Base-by-base conservation (phyloP, 2,113 vertebrate genomes). In the Plecturocebus donacophilus region DNA sequence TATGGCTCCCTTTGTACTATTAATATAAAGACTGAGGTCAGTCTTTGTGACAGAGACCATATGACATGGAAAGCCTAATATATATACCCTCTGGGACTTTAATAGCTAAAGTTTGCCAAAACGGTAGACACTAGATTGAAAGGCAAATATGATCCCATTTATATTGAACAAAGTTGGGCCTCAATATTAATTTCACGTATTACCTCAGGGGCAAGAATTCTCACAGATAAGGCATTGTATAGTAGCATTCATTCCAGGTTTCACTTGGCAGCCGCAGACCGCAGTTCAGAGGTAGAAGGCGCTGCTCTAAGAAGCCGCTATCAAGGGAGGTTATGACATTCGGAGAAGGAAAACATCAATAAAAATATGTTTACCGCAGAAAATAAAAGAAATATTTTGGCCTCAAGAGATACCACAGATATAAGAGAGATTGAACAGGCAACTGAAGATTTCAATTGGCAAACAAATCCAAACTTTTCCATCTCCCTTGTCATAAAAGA, bases 401-500 rank as follows among this genome's bases (percentile, higher is more conserved):
- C 20, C 7, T 70, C 71, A 20, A 81, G 68, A 73, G 52, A 83
- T 58, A 85, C 7, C 40, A 90, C 9, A 75, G 27, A 3, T 42
- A 79, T 11, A 11, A 64, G 3, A 56, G 17, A 35, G 45, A 40
- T 42, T 70, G 35, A 21, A 90, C 66, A 94, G 58, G 35, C 56
- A 90, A 94, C 38, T 89, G 68, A 89, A 91, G 80, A 82, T 82
- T 96, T 89, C 94, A 94, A 83, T 71, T 93, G 79, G 38, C 23
- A 94, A 97, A 38, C 82, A 56, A 95, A 79, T 73, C 83, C 79
- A 96, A 94, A 81, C 58, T 86, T 81, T 94, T 77, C 49, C 42
- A 66, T 92, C 42, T 90, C 40, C 19, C 23, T 79, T 73, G 38
- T 95, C 84, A 83, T 95, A 61, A 87, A 96, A 92, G n/a, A 94